phyloP scores from a whole-genome alignment of 2,797 vertebrate species.

The Allobates femoralis region DNA sequence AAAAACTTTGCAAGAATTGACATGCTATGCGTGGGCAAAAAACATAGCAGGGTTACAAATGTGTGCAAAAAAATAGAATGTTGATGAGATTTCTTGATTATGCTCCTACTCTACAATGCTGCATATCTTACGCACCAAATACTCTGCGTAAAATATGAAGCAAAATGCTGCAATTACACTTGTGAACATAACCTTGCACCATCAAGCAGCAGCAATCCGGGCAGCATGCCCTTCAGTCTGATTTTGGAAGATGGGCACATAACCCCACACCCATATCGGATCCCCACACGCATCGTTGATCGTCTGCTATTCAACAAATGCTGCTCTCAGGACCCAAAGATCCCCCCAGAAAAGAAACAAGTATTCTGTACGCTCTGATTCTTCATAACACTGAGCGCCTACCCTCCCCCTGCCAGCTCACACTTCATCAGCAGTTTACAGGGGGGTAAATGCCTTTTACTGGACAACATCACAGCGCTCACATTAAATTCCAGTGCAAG shows the following conservation, averaged over 20 bases:
- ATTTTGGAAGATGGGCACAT: conserved; percentile 56
- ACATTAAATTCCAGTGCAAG: background rate
- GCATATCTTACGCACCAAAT: too few relatives aligned
- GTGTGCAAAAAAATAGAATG: too few relatives aligned
- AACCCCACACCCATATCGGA: conserved; percentile 80
- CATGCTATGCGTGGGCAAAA: too few relatives aligned
- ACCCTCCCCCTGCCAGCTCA: conserved; percentile 55
- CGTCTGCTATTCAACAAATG: conserved; percentile 81
- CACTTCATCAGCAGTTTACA: conserved; percentile 38
- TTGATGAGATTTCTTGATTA: too few relatives aligned
- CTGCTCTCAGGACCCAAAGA: conserved; percentile 64
- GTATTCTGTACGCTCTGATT: conserved; percentile 69
- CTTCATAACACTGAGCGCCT: conserved; percentile 70
- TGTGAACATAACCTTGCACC: background rate
- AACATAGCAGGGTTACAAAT: too few relatives aligned
- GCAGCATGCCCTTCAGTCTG: conserved; percentile 27
- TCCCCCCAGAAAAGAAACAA: conserved; percentile 49
- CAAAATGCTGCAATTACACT: too few relatives aligned
- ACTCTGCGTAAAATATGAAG: too few relatives aligned
- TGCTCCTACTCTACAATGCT: too few relatives aligned
- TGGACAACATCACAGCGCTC: background rate
- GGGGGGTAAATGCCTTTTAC: conserved; percentile 35
- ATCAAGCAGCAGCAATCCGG: conserved; percentile 29
- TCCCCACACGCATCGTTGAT: conserved; percentile 79
- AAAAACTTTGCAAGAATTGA: too few relatives aligned